A percentile compares a stretch with the other conserved stretches of the same genome.
Evolutionary conservation across 2,113 vertebrate genomes (phyloP).

Genomic region (Neotragus pygmaeus): DNA sequence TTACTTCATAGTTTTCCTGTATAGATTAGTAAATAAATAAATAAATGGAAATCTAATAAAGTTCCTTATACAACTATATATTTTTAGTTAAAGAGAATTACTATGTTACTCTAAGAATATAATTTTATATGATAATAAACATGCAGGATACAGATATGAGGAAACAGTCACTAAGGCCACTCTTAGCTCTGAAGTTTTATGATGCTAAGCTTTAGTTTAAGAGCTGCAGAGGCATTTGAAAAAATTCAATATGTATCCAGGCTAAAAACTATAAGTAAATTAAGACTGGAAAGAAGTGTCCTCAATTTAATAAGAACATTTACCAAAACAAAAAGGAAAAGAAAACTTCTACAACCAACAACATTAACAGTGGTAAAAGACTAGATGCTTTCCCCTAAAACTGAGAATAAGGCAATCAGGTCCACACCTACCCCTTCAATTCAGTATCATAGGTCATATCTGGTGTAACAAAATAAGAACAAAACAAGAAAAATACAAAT

Average conservation of each 20-base stretch:
- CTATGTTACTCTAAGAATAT: background rate
- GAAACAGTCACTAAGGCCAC: background rate
- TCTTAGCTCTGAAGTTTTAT: background rate
- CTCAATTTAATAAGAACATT: background rate
- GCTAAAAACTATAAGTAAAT: background rate
- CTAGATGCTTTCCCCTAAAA: background rate
- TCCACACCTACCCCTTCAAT: background rate
- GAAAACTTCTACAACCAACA: background rate
- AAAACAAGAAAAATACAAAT: background rate
- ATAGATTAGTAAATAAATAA: slow-evolving; percentile 10
- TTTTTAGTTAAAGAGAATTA: slow-evolving; percentile 22
- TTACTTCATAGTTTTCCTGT: background rate
- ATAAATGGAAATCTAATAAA: background rate
- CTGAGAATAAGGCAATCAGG: background rate
- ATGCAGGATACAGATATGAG: background rate
- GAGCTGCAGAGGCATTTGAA: background rate
- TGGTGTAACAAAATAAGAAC: background rate
- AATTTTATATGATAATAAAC: background rate
- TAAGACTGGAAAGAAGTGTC: background rate
- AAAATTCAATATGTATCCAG: background rate
- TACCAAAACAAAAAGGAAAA: background rate
- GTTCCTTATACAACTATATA: background rate
- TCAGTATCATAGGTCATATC: background rate
- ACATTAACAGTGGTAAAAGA: background rate
- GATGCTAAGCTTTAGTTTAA: background rate